These are phyloP conservation scores for Zoanthus solanderi DNA, from an alignment of 92 coral and sea anemone species.

Conservation along the genomic window DNA sequence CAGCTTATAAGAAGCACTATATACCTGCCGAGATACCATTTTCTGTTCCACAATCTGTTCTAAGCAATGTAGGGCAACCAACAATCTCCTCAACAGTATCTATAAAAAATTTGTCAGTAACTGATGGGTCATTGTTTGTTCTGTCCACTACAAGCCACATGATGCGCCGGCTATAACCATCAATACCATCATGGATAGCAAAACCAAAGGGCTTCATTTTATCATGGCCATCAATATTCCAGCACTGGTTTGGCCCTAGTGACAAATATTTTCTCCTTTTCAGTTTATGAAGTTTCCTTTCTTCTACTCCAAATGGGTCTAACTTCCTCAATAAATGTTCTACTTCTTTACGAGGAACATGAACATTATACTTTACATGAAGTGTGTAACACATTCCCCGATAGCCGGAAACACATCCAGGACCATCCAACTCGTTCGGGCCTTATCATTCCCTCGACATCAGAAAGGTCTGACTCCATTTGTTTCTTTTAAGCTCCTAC, in stretches of 20 bases:
- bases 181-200: conserved; percentile 54
- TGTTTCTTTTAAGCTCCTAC: no score
- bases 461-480: no score
- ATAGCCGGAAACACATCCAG: conserved; percentile 57
- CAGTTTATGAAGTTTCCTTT: conserved; percentile 57
- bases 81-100: conserved; percentile 59
- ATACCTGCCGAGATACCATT: conserved; percentile 57
- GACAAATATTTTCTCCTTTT: conserved; percentile 50
- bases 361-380: conserved; percentile 57
- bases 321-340: conserved; percentile 43
- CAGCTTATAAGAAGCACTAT: conserved; percentile 54
- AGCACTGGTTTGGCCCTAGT: conserved; percentile 6
- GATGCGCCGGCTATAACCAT: conserved; percentile 54
- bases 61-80: conserved; percentile 54
- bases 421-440: conserved; percentile 4
- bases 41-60: conserved; percentile 69
- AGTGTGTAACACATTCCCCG: conserved; percentile 66
- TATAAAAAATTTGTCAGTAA: conserved; percentile 43
- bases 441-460: no score
- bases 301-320: conserved; percentile 59
- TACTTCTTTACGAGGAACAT: conserved; percentile 56
- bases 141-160: conserved; percentile 53
- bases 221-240: neutral
- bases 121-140: conserved; percentile 47
- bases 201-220: conserved; percentile 16